Conservation (phyloP, 2,888 invertebrate genomes). For the Notocelia uddmanniana region DNA sequence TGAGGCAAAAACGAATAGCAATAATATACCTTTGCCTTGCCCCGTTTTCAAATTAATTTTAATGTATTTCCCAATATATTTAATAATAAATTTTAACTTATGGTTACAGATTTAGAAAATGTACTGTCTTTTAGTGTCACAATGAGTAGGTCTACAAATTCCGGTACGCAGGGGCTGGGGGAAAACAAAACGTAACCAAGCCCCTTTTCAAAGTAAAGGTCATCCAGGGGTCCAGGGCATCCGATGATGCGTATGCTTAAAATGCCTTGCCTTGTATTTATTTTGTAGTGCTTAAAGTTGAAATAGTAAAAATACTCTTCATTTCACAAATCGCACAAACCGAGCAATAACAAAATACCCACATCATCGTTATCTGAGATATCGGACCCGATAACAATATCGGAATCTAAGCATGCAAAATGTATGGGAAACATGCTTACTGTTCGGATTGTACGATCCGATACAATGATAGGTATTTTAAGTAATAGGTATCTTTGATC, state of each 20-base stretch:
- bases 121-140: neutral
- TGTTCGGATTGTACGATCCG: too few species aligned
- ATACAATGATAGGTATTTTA: too few species aligned
- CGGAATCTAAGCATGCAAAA: too few species aligned
- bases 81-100: neutral
- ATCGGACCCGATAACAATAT: too few species aligned
- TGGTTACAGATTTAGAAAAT: neutral
- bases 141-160: neutral
- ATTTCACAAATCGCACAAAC: too few species aligned
- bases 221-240: slow-evolving; percentile 38
- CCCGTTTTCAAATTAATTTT: slow-evolving; percentile 66
- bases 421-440: too few species aligned
- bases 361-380: too few species aligned
- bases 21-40: slow-evolving; percentile 60
- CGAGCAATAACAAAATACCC: too few species aligned
- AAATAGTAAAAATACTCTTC: too few species aligned
- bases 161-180: neutral
- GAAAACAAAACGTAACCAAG: slow-evolving; percentile 28
- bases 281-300: too few species aligned
- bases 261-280: too few species aligned
- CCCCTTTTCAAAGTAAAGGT: slow-evolving; percentile 47
- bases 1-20: slow-evolving; percentile 59
- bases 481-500: too few species aligned
- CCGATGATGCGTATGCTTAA: slow-evolving; percentile 1
- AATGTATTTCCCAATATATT: neutral